A percentile compares a stretch with the other conserved stretches of the same genome.
These are phyloP conservation scores for Yponomeuta plumbellus DNA, from an alignment of 2,888 invertebrate genomes.

Conservation along the genomic window DNA sequence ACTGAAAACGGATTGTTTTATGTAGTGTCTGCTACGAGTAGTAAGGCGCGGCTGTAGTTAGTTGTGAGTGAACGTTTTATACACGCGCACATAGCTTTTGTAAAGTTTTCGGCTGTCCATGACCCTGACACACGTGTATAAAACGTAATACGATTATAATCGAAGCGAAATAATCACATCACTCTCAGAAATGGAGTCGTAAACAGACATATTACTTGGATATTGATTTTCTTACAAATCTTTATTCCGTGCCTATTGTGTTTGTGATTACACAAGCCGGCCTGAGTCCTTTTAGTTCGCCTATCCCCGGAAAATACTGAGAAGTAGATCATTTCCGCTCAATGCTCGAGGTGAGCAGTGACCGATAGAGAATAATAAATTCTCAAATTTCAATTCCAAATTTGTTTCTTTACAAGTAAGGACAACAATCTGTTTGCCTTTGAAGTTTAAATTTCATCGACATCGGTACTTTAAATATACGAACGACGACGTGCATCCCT, in stretches of 20 bases:
- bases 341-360: no score
- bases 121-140: neutral
- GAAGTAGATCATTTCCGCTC: neutral
- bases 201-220: neutral
- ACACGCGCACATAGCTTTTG: neutral
- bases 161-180: neutral
- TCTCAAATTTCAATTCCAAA: no score
- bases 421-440: no score
- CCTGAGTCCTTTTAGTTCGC: neutral
- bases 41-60: neutral
- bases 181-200: neutral
- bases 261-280: neutral
- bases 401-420: no score
- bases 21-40: no score
- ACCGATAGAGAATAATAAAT: no score
- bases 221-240: neutral
- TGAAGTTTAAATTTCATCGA: neutral
- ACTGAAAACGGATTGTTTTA: no score
- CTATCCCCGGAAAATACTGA: neutral
- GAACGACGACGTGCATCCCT: slow-evolving; percentile 37
- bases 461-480: slow-evolving; percentile 7
- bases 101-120: neutral
- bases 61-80: neutral
- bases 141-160: neutral
- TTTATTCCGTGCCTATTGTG: neutral